These are phyloP conservation scores for Azorinus chamasolen DNA, from an alignment of 2,888 invertebrate species.

Conservation along the genomic window DNA sequence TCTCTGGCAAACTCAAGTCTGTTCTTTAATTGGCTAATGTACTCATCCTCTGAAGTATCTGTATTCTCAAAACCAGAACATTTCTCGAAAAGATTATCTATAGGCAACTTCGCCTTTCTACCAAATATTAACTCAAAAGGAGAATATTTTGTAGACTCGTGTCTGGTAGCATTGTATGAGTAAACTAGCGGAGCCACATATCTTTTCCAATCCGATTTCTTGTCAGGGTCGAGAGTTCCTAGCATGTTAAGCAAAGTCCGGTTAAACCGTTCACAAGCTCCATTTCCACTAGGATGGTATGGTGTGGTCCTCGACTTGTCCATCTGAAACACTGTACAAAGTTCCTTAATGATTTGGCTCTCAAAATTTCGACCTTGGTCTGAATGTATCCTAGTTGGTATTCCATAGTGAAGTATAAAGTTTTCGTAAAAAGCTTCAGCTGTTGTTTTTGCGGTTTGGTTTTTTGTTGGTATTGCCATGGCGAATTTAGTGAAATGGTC, in stretches of 20 bases:
- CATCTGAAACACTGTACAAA: no score
- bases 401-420: constrained; percentile 53
- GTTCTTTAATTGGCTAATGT: constrained; percentile 4
- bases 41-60: constrained; percentile 1
- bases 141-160: constrained; percentile 40
- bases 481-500: constrained; percentile 50
- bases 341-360: no score
- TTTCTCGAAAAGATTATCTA: constrained; percentile 41
- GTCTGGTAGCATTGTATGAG: no score
- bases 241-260: constrained; percentile 50
- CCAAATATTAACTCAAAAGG: constrained; percentile 54
- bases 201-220: constrained; percentile 52
- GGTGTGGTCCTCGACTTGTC: constrained; percentile 51
- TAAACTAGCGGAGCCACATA: constrained; percentile 35
- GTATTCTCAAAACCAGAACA: not conserved
- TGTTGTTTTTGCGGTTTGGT: constrained; percentile 52
- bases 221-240: constrained; percentile 29
- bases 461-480: constrained; percentile 41
- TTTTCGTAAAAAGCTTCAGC: constrained; percentile 47
- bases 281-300: constrained; percentile 64
- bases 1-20: not conserved
- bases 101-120: constrained; percentile 49
- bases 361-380: constrained; percentile 53
- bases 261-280: constrained; percentile 42
- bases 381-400: constrained; percentile 45